Conservation (phyloP, 1,140 invertebrate species). For the Diorhabda elongata region DNA sequence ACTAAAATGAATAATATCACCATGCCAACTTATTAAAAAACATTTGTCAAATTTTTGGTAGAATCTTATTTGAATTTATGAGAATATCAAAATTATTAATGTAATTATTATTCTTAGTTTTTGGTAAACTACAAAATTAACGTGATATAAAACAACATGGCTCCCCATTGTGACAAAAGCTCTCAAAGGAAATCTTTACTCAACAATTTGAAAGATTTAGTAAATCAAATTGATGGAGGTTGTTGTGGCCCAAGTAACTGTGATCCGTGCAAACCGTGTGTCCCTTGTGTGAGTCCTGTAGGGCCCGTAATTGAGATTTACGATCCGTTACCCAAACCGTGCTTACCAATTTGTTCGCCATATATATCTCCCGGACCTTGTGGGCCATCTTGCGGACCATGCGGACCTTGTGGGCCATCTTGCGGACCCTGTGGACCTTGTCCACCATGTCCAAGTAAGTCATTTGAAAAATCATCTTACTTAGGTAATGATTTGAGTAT, state of each 20-base stretch:
- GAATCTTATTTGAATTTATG: background rate
- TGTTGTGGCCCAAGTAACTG: conserved; percentile 31
- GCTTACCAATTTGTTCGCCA: conserved; percentile 41
- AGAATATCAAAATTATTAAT: background rate
- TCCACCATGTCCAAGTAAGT: conserved; percentile 30
- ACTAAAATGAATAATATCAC: background rate
- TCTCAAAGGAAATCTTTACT: conserved; percentile 36
- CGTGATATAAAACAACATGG: background rate
- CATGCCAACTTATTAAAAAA: background rate
- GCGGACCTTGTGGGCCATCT: background rate
- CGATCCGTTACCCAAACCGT: conserved; percentile 43
- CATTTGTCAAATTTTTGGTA: conserved; percentile 1
- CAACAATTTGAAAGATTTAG: conserved; percentile 37
- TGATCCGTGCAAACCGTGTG: conserved; percentile 24
- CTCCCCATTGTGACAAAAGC: conserved; percentile 29
- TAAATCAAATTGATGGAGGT: conserved; percentile 39
- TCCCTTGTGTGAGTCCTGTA: conserved; percentile 28
- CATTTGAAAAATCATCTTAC: too few relatives aligned
- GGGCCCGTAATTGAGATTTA: conserved; percentile 45
- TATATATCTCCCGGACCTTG: conserved; percentile 20
- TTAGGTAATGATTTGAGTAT: too few relatives aligned
- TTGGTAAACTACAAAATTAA: background rate
- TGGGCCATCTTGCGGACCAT: conserved; percentile 28
- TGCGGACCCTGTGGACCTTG: conserved; percentile 23
- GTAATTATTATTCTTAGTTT: background rate